Base-by-base conservation (phyloP, 2,888 invertebrate genomes). In the Neoascia interrupta region DNA sequence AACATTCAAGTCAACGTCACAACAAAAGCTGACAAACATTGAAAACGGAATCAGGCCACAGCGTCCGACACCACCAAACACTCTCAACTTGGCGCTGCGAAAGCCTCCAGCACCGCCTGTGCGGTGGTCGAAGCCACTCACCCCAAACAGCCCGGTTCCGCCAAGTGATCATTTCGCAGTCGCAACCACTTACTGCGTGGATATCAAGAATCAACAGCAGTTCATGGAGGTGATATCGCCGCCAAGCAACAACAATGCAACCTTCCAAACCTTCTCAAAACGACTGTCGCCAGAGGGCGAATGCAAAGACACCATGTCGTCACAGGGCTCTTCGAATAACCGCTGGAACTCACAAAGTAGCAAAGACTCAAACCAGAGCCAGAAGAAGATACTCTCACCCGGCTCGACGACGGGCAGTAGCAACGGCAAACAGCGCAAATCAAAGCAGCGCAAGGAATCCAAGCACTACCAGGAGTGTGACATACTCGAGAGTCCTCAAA, bases 41-140 rank as follows among this genome's bases (percentile, higher is more conserved):
- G 89, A 91, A n/a, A 83, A 82, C 21, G 81, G 84, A 85, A 88
- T 92, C 83, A 88, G 91, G 87, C 92, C 93, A 53, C 93, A 93
- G 18, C 90, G 94, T 85, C 95, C 95, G 1, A 94, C 95, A 83
- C 94, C 95, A 84, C 95, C 95, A 53, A 95, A 94, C 87, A 95
- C 95, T 31, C 89, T 96, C 80, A 95, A 94, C 89, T 91, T 96
- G 84, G 85, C 83, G 60, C 75, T 85, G 21, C 83, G 85, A 45
- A 94, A 94, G 26, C 95, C 96, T 1, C 96, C 96, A 4, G 94
- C 95, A 0, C 96, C 96, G 0, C 96, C 96, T 0, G 93, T 95
- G 10, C 90, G 96, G 84, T 96, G 96, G 95, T 93, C 95, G 0
- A 96, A 96, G 86, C 95, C 95, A 0, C 91, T 91, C 1, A 90